These are phyloP conservation scores for Panopea generosa DNA, from an alignment of 2,888 invertebrate genomes.

Conservation along the genomic window DNA sequence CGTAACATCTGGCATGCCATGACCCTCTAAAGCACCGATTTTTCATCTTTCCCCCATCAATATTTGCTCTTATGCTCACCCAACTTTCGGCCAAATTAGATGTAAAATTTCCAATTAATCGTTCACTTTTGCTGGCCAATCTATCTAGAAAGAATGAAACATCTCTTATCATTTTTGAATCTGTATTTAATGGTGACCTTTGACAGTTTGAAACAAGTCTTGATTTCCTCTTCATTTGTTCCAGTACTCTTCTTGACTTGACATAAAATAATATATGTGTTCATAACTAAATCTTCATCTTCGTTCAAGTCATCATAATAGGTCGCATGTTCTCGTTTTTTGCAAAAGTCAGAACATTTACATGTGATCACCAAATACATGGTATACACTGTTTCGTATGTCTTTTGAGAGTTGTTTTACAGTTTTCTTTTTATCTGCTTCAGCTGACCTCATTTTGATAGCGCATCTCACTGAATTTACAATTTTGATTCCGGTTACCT, in stretches of 20 bases:
- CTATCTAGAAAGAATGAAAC: neutral
- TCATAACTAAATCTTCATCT: neutral
- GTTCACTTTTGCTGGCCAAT: neutral
- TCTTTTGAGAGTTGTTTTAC: too few species aligned
- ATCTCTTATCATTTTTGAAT: neutral
- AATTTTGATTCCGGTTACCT: too few species aligned
- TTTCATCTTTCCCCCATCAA: neutral
- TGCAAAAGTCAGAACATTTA: neutral
- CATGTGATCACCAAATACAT: too few species aligned
- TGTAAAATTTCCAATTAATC: neutral
- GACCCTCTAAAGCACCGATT: conserved; percentile 42
- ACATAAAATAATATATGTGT: neutral
- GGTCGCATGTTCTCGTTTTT: too few species aligned
- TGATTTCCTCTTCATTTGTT: neutral
- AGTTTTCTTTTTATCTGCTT: too few species aligned
- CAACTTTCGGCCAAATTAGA: neutral
- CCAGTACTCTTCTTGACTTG: neutral
- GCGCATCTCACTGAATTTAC: too few species aligned
- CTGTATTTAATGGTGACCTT: neutral
- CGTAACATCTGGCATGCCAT: conserved; percentile 33
- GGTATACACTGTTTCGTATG: too few species aligned
- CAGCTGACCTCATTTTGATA: too few species aligned
- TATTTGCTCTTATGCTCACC: neutral
- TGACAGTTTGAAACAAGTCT: too few species aligned
- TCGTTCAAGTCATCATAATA: neutral